Evolutionary conservation across 2,888 invertebrate species (phyloP), one percentile per base, ranked within the genome.

Genomic region (Andrena haemorrhoa): DNA sequence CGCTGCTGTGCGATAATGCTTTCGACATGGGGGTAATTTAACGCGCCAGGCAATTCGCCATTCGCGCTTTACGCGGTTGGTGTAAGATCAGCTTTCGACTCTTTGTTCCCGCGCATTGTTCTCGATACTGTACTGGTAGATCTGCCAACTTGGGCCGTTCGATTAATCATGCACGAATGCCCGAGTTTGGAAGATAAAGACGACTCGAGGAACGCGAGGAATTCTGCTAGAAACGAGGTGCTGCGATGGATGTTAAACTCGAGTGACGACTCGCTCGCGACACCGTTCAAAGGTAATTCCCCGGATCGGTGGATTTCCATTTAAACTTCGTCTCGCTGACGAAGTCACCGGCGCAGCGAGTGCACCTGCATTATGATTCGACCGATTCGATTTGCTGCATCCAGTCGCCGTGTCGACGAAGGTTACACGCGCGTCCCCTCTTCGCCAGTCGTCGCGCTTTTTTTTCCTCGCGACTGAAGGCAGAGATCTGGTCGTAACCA

Each of bases 351-450:
- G 41, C 16, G 47, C 74, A 79, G 79, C 84, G 73, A 64, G 69
- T 74, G 66, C 80, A 80, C 84, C 75, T 80, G 82, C 79, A 83
- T 85, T 68, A 76, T 77, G 75, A 79, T 72, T 70, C 68, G 72
- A 61, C 58, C 74, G 47, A 83, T 84, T 78, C 71, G 69, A 60
- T 41, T 41, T 16, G 41, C 41, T 16, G 41, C 41, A 41, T 77
- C 76, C 61, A 76, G 20, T 75, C 80, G 58, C 20, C 35, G 53
- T 41, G 16, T 35, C 26, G 31, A 10, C 77, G 65, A 77, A 70
- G 70, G 77, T 64, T 71, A 26, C 49, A 16, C 4, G 4, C n/a
- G 29, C 20, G 16, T n/a, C 56, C 23, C 56, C 56, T 20, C 56
- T 20, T 23, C 23, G 10, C 56, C 23, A 12, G 41, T 16, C 12